Conservation (phyloP, 64 coral and sea anemone species). For the Exaiptasia diaphana region DNA sequence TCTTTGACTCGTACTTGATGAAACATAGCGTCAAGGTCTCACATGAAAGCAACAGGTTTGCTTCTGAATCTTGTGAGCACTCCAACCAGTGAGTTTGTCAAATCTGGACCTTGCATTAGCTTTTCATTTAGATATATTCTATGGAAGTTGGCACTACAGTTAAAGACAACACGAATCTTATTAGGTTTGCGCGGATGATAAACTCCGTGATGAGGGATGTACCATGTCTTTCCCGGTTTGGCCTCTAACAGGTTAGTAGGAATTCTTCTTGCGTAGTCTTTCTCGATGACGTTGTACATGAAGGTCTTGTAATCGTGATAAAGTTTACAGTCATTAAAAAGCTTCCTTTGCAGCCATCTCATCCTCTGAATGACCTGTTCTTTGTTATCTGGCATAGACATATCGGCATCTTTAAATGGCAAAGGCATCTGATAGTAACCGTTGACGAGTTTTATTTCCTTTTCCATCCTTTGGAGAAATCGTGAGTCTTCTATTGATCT, state of each 20-base stretch:
- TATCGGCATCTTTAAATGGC: slow-evolving; percentile 41
- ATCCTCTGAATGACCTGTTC: slow-evolving; percentile 20
- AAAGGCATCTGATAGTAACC: slow-evolving; percentile 53
- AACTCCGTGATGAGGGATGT: slow-evolving; percentile 56
- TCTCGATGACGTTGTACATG: slow-evolving; percentile 32
- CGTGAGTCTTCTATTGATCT: slow-evolving; percentile 48
- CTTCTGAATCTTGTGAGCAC: slow-evolving; percentile 39
- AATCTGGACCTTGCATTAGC: slow-evolving; percentile 39
- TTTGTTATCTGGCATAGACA: slow-evolving; percentile 22
- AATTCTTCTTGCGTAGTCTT: slow-evolving; percentile 60
- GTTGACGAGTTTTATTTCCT: slow-evolving; percentile 17
- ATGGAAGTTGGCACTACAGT: slow-evolving; percentile 40
- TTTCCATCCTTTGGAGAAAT: slow-evolving; percentile 30
- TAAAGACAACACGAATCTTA: slow-evolving; percentile 30
- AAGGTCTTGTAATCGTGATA: slow-evolving; percentile 22
- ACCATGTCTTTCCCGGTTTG: slow-evolving; percentile 40
- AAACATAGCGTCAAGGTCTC: slow-evolving; percentile 41
- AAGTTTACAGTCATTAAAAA: background rate
- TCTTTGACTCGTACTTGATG: slow-evolving; percentile 43
- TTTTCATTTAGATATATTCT: slow-evolving; percentile 24
- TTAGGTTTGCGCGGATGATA: slow-evolving; percentile 42
- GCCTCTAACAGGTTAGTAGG: slow-evolving; percentile 1
- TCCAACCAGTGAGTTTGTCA: slow-evolving; percentile 36
- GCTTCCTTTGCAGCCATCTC: slow-evolving; percentile 27
- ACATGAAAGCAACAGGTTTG: slow-evolving; percentile 23